Base-by-base conservation (phyloP, 2,113 vertebrate genomes). In the Pontoporia blainvillei region DNA sequence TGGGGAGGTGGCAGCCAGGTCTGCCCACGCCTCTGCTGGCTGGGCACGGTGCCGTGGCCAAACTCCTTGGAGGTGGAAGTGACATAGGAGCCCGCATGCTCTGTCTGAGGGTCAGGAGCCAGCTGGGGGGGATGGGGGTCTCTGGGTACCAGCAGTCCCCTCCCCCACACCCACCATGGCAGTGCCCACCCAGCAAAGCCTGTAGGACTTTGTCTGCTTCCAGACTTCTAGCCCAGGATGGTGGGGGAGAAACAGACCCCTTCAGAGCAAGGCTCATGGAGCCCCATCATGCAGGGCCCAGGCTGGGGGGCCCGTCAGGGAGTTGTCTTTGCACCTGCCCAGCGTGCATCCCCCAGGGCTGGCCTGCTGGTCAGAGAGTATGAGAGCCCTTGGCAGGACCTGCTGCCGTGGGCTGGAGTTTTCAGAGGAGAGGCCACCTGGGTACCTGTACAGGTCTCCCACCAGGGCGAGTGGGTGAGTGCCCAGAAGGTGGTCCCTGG, bases 1-100 rank as follows among this genome's bases (percentile, higher is more conserved):
- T 78, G 34, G 61, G 85, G 76, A 95, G 71, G 81, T 17, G 54
- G 72, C 52, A 75, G 54, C 88, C 87, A 69, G 81, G 71, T 92
- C 89, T 85, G 85, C 94, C 86, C 31, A 18, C 0, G 34, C 82
- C 93, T 75, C 82, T 83, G 71, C 78, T 31, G 78, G 72, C 82
- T 6, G 20, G 94, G 84, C 91, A 7, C 1, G 0, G 18, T 13
- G 91, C 88, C 85, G n/a, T 34, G 2, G 0, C 41, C 6, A 5
- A 3, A 46, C 52, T 75, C 41, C 54, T 66, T 27, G 6, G 54
- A 69, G 73, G 34, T 34, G 10, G 75, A 73, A 85, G 94, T 90
- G 82, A 83, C 46, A 17, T 9, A 29, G n/a, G 34, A 41, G 31
- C 3, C 0, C 0, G 41, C 82, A 81, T 10, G 10, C 72, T 59